phyloP scores from a whole-genome alignment of 2,113 vertebrate species.

The Apteryx owenii region DNA sequence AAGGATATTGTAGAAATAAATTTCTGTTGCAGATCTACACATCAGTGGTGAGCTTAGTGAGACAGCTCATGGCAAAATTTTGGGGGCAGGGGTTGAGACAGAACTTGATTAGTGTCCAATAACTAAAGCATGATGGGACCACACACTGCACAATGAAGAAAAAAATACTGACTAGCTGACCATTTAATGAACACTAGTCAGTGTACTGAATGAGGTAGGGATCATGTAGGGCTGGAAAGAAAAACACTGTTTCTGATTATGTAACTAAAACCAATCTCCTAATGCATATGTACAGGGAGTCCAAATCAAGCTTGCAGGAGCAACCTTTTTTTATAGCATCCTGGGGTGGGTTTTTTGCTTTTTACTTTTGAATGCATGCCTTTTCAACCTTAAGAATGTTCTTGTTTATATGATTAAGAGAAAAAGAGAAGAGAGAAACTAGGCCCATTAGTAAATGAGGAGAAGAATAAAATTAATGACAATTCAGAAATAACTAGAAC shows the following conservation, averaged over 20 bases:
- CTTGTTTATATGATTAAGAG: constrained; percentile 17
- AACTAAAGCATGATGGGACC: background rate
- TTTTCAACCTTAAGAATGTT: background rate
- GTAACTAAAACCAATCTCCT: background rate
- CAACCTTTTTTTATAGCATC: background rate
- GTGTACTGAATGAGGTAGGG: background rate
- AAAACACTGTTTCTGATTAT: constrained; percentile 1
- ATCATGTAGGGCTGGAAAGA: accelerated
- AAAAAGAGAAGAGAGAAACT: background rate
- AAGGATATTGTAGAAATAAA: background rate
- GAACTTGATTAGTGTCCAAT: background rate
- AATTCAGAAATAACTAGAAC: constrained; percentile 63
- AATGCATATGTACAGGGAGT: accelerated
- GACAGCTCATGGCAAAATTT: background rate
- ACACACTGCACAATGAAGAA: background rate
- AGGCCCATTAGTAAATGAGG: constrained; percentile 55
- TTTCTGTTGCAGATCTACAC: background rate
- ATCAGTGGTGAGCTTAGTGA: background rate
- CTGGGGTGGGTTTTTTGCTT: background rate
- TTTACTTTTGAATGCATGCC: background rate
- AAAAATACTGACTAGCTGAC: background rate
- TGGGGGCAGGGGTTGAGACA: background rate
- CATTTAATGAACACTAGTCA: background rate
- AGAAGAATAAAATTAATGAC: constrained; percentile 47
- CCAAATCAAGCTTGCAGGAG: background rate